Base-by-base conservation (phyloP, 2,888 invertebrate species). In the Beris morrisii region DNA sequence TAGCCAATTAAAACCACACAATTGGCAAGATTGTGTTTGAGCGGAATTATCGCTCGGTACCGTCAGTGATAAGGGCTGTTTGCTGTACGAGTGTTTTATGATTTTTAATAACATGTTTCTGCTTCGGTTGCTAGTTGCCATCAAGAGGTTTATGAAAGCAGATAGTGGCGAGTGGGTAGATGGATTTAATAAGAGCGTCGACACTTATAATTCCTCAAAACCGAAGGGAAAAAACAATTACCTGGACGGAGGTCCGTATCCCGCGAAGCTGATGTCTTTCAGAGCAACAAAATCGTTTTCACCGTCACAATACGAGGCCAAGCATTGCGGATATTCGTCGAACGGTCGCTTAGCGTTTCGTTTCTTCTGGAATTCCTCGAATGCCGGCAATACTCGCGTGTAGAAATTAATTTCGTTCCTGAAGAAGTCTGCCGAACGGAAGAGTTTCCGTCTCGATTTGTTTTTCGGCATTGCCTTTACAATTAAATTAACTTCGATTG, bases 341-440 rank as follows among this genome's bases (percentile, higher is more conserved):
- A 84, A 86, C 0, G 86, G 85, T 4, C 84, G 81, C n/a, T 74
- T 73, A 0, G 76, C 73, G 12, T 74, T 67, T 1, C 72, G 73
- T 4, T 71, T 68, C 0, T 69, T 59, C 65, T 80, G 81, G 57
- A 80, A 81, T 5, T 72, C 71, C 53, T 78, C 77, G 54, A 77
- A 73, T 2, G 75, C 75, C 3, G 79, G 79, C 2, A 81, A 67
- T 4, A 80, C 73, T 56, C 76, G 77, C 0, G 72, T 79, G 75
- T 90, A 91, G 75, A 90, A 90, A 61, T 81, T 79, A 0, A 87
- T 87, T 78, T 91, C 90, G 74, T 90, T 90, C 69, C 81, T 80
- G 73, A 90, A 91, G 75, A 90, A 90, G 56, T 87, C 88, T 4
- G 81, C 74, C 46, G 86, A 87, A 66, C 86, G 82, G 72, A 84